Evolutionary conservation across 2,888 invertebrate genomes (phyloP).

Genomic region (Cyrtodaria siliqua): DNA sequence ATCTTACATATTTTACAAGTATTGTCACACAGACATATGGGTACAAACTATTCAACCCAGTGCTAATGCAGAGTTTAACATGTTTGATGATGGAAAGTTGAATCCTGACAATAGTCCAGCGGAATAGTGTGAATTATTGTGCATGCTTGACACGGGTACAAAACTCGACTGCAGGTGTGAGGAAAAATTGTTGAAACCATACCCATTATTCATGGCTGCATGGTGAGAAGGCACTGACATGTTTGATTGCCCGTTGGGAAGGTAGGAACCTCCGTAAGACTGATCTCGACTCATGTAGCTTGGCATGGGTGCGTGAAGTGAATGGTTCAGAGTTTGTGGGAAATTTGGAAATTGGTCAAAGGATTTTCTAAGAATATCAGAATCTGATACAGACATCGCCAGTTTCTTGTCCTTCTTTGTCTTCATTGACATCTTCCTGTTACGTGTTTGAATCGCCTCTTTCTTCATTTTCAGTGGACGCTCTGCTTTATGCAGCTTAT

Average conservation of each 20-base stretch:
- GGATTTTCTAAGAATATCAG: constrained; percentile 45
- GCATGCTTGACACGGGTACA: constrained; percentile 36
- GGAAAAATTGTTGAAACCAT: constrained; percentile 34
- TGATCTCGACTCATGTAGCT: constrained; percentile 45
- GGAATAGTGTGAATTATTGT: constrained; percentile 18
- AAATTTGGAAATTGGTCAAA: constrained; percentile 25
- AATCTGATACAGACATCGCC: constrained; percentile 47
- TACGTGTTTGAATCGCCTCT: constrained; percentile 97
- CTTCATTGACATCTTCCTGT: constrained; percentile 89
- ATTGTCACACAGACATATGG: no score
- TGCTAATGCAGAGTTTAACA: constrained; percentile 49
- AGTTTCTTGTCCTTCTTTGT: constrained; percentile 56
- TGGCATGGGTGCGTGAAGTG: constrained; percentile 22
- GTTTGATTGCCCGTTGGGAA: constrained; percentile 26
- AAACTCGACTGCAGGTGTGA: constrained; percentile 43
- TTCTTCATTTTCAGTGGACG: constrained; percentile 97
- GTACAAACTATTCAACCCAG: constrained; percentile 26
- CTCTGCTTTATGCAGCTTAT: constrained; percentile 93
- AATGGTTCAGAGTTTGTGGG: constrained; percentile 36
- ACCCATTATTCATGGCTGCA: constrained; percentile 15
- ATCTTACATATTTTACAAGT: no score
- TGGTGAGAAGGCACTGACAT: constrained; percentile 19
- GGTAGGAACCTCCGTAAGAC: constrained; percentile 13
- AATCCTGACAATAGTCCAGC: constrained; percentile 20
- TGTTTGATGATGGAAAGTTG: constrained; percentile 44